phyloP scores from a whole-genome alignment of 1,140 invertebrate genomes.

The Zeugodacus cucurbitae region DNA sequence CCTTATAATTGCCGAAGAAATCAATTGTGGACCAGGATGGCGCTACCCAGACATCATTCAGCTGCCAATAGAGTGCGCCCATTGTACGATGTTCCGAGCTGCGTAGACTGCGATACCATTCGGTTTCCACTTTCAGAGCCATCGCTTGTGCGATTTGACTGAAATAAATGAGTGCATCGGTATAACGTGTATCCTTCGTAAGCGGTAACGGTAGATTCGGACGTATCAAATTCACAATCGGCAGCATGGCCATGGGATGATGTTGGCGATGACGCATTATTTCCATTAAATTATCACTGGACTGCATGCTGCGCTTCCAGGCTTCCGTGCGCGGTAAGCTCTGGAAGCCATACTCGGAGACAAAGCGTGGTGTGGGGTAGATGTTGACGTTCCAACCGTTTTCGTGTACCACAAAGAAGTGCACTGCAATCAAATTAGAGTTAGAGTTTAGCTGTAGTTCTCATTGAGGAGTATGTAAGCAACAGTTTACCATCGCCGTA shows the following conservation, averaged over 20 bases:
- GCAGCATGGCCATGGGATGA: slow-evolving; percentile 75
- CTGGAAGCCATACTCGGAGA: slow-evolving; percentile 96
- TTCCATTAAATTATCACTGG: slow-evolving; percentile 72
- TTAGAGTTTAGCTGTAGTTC: not conserved
- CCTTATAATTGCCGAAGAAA: slow-evolving; percentile 65
- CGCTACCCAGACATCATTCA: slow-evolving; percentile 98
- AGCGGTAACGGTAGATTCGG: slow-evolving; percentile 72
- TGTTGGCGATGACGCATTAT: slow-evolving; percentile 86
- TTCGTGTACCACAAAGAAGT: slow-evolving; percentile 89
- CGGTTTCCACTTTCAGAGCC: slow-evolving; percentile 86
- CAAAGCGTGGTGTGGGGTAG: slow-evolving; percentile 86
- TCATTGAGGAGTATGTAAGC: not conserved
- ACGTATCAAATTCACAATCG: slow-evolving; percentile 71
- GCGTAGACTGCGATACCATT: slow-evolving; percentile 84
- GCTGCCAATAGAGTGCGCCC: slow-evolving; percentile 99
- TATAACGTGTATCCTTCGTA: slow-evolving; percentile 67
- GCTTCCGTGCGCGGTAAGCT: slow-evolving; percentile 77
- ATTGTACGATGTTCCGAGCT: slow-evolving; percentile 83
- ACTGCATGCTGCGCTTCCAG: slow-evolving; percentile 69
- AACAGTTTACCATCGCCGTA: slow-evolving; percentile 85
- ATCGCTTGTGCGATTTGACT: slow-evolving; percentile 90
- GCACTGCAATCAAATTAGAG: slow-evolving; percentile 72
- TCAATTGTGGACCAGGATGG: slow-evolving; percentile 96
- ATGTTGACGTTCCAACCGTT: slow-evolving; percentile 85
- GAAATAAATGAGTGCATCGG: slow-evolving; percentile 75